phyloP scores from a whole-genome alignment of 35 echinoderm and acorn worm species.

The Ophiothrix spiculata region DNA sequence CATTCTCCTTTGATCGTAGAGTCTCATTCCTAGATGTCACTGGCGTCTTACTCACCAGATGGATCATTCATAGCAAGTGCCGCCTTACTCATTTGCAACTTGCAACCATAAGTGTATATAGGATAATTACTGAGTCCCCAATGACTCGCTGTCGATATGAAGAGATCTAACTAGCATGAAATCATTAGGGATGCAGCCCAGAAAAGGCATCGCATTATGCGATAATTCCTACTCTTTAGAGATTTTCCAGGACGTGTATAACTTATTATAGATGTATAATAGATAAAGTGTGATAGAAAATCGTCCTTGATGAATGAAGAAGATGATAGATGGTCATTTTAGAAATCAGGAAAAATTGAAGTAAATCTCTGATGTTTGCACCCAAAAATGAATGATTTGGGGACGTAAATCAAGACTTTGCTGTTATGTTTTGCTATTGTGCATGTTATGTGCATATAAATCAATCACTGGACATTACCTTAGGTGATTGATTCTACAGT shows the following conservation, averaged over 20 bases:
- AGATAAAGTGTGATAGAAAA: no score
- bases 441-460: no score
- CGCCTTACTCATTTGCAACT: not conserved
- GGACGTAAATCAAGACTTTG: no score
- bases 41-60: not conserved
- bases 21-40: not conserved
- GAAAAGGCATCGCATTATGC: not conserved
- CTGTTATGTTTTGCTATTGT: no score
- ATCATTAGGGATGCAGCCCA: not conserved
- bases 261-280: not conserved
- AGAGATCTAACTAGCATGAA: not conserved
- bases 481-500: no score
- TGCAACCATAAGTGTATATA: not conserved
- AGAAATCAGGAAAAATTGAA: no score
- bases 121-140: not conserved
- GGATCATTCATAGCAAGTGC: not conserved
- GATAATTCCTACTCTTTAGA: not conserved
- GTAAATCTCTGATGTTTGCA: no score
- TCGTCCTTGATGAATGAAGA: no score
- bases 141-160: not conserved
- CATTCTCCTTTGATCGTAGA: no score
- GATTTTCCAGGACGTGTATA: not conserved
- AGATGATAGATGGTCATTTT: not conserved
- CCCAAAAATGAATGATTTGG: no score
- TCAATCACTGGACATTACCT: no score